Conservation (phyloP, 2,797 vertebrate genomes). For the Acanthurus lineatus region DNA sequence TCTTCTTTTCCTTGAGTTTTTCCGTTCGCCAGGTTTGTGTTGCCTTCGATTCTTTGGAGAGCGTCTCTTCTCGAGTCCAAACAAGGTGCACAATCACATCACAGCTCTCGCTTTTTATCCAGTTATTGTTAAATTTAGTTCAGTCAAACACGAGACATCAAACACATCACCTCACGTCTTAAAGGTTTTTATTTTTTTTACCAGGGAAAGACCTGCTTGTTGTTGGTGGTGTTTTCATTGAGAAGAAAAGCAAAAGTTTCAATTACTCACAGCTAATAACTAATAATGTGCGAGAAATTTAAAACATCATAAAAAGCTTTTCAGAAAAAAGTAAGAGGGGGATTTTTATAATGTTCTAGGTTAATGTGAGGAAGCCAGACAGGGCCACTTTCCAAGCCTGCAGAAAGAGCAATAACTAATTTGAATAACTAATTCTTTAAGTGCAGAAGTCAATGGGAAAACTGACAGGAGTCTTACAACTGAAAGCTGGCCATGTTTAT, state of each 20-base stretch:
- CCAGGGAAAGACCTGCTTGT: background rate
- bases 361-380: background rate
- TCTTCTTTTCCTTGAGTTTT: background rate
- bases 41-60: background rate
- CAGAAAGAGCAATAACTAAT: background rate
- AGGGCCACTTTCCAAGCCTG: background rate
- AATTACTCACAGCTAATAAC: too few species aligned
- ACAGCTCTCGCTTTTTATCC: background rate
- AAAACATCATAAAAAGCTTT: background rate
- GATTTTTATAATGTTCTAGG: background rate
- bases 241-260: background rate
- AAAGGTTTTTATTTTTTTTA: background rate
- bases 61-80: background rate
- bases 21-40: background rate
- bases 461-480: background rate
- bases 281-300: background rate
- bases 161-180: background rate
- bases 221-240: background rate
- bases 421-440: background rate
- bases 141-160: background rate
- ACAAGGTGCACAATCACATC: background rate
- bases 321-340: background rate
- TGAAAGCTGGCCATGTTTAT: slow-evolving; percentile 27
- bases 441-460: background rate
- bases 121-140: slow-evolving; percentile 3